Conservation (phyloP, 1,140 invertebrate genomes). For the Bombyx mori region ASM3026992v2 NC_085125.1:7573001-7573500, state of each 20-base stretch:
- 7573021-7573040: not conserved
- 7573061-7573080: conserved; percentile 11
- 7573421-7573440: too few relatives aligned
- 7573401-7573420: too few relatives aligned
- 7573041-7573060: conserved; percentile 1
- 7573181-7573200: conserved; percentile 2
- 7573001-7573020: conserved; percentile 13
- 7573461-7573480: not conserved
- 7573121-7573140: conserved; percentile 18
- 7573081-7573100: conserved; percentile 24
- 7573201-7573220: conserved; percentile 3
- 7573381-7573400: too few relatives aligned
- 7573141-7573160: conserved; percentile 9
- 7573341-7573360: too few relatives aligned
- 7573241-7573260: not conserved
- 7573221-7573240: not conserved
- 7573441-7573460: too few relatives aligned
- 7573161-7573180: conserved; percentile 6
- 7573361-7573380: too few relatives aligned
- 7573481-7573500: too few relatives aligned
- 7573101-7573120: conserved; percentile 27
- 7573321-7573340: not conserved
- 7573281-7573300: too few relatives aligned
- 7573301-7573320: too few relatives aligned
- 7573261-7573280: too few relatives aligned